Conservation (phyloP, 2,797 vertebrate genomes). For the Artibeus jamaicensis region DNA sequence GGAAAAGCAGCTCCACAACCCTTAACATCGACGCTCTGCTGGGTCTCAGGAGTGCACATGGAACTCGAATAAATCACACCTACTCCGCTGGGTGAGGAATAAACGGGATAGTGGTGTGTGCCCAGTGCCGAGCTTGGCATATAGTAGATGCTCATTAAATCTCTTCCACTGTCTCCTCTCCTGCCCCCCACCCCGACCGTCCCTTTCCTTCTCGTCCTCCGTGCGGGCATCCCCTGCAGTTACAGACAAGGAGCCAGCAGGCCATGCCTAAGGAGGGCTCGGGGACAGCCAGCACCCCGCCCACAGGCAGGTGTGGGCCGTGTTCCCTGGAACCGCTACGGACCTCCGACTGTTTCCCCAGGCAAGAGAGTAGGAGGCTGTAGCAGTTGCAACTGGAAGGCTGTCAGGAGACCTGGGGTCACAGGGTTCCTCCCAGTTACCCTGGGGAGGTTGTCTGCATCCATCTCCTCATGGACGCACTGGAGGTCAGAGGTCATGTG, state of each 20-base stretch:
- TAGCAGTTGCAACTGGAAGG: neutral
- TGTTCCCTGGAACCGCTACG: neutral
- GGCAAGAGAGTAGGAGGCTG: neutral
- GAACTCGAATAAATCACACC: neutral
- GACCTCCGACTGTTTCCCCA: neutral
- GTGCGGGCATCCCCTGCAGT: too few species aligned
- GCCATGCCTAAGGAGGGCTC: neutral
- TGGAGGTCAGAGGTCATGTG: neutral
- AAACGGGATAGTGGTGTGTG: neutral
- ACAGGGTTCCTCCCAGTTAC: neutral
- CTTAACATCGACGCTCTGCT: accelerated
- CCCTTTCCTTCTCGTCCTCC: neutral
- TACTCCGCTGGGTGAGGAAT: neutral
- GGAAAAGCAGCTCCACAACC: too few species aligned
- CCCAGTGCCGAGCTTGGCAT: neutral
- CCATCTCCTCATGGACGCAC: neutral
- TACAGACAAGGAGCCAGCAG: neutral
- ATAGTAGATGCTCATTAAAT: neutral
- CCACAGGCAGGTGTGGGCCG: neutral
- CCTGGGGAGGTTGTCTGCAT: neutral
- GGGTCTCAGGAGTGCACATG: neutral
- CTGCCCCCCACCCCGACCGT: too few species aligned
- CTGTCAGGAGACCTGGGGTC: neutral
- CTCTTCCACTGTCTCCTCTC: neutral
- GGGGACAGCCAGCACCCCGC: neutral